Percentiles rank a stretch among this genome's conserved stretches.
Conservation (phyloP, 2,888 invertebrate genomes). For the Cylloceria caligata region DNA sequence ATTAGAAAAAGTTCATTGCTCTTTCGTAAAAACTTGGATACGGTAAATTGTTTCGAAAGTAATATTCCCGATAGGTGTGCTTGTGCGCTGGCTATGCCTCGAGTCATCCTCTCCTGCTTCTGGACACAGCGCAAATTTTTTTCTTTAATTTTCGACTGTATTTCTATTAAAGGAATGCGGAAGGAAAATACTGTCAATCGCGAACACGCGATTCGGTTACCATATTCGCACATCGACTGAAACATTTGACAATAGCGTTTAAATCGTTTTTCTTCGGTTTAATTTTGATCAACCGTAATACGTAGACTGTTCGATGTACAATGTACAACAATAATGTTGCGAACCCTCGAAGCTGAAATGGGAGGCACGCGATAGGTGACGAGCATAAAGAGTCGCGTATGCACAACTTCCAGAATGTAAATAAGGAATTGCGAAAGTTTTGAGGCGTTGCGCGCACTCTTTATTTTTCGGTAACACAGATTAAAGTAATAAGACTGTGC, state of each 20-base stretch:
- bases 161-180: neutral
- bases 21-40: neutral
- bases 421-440: neutral
- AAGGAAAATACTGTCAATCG: neutral
- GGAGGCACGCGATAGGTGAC: neutral
- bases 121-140: neutral
- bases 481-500: constrained; percentile 18
- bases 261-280: neutral
- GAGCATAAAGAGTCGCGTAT: neutral
- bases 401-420: constrained; percentile 11
- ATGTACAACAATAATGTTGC: constrained; percentile 24
- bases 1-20: constrained; percentile 13
- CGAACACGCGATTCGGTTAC: neutral
- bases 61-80: constrained; percentile 18
- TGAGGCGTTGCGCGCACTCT: neutral
- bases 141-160: too few relatives aligned
- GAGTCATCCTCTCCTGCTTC: neutral
- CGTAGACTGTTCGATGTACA: constrained; percentile 7
- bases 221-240: neutral
- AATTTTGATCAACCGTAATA: neutral
- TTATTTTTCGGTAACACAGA: neutral
- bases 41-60: constrained; percentile 29
- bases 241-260: constrained; percentile 9
- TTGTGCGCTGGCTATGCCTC: neutral
- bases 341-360: neutral